These are phyloP conservation scores for Bergia sp. DNA, from an alignment of 92 coral and sea anemone species.

Conservation along the genomic window DNA sequence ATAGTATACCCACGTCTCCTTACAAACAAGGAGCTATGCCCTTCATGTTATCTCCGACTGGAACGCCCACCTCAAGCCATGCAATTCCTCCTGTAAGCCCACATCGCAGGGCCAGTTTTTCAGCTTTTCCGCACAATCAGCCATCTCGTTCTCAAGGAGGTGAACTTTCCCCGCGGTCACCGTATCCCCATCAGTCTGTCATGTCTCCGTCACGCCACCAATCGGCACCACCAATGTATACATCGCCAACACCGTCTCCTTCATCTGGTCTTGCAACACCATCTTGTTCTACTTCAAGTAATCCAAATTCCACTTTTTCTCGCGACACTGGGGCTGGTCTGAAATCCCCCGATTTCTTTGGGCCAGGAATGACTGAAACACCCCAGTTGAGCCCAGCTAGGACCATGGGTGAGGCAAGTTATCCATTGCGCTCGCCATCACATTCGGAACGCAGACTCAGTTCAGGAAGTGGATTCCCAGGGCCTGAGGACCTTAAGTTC, in stretches of 20 bases:
- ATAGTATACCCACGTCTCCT: conserved; percentile 84
- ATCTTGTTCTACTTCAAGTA: conserved; percentile 93
- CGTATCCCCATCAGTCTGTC: conserved; percentile 81
- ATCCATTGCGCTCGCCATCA: conserved; percentile 77
- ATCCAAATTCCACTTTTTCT: conserved; percentile 75
- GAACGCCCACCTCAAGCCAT: conserved; percentile 66
- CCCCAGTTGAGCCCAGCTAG: conserved; percentile 88
- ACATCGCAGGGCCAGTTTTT: conserved; percentile 56
- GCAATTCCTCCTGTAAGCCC: conserved; percentile 82
- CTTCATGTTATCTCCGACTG: conserved; percentile 76
- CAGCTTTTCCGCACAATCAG: conserved; percentile 34
- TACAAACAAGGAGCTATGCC: conserved; percentile 71
- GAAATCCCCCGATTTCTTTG: conserved; percentile 86
- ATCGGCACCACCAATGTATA: conserved; percentile 86
- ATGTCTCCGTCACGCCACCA: conserved; percentile 90
- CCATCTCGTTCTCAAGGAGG: conserved; percentile 57
- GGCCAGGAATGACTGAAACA: conserved; percentile 75
- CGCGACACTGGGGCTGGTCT: conserved; percentile 71
- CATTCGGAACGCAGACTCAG: conserved; percentile 62
- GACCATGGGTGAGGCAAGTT: conserved; percentile 70
- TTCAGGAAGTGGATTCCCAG: conserved; percentile 48
- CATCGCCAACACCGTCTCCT: conserved; percentile 83
- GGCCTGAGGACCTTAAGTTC: conserved; percentile 59
- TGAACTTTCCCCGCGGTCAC: conserved; percentile 83
- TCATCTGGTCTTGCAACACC: conserved; percentile 89